These are phyloP conservation scores for Aleiodes alternator DNA, from an alignment of 2,888 invertebrate genomes.

Conservation along the genomic window DNA sequence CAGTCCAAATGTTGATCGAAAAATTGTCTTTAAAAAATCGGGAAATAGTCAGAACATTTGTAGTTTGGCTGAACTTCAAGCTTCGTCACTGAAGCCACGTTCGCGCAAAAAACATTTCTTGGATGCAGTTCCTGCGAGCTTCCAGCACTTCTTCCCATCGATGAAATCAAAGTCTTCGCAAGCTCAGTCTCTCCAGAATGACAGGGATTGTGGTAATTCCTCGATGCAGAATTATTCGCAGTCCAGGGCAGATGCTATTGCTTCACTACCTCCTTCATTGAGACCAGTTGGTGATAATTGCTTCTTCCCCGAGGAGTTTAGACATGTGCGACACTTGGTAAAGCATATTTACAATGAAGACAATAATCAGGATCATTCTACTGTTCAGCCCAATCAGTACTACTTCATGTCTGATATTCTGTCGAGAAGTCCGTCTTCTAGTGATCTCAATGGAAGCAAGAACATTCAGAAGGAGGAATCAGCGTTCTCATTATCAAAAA, in stretches of 20 bases:
- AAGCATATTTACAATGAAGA: conserved; percentile 33
- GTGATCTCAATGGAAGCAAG: not conserved
- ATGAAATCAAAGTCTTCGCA: not conserved
- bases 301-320: conserved; percentile 25
- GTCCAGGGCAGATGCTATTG: not conserved
- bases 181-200: not conserved
- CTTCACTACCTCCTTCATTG: not conserved
- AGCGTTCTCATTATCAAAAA: not conserved
- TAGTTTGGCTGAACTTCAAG: not conserved
- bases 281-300: conserved; percentile 10
- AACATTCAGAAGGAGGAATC: not conserved
- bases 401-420: conserved; percentile 26
- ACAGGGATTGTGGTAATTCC: not conserved
- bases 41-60: not conserved
- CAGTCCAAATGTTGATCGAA: no score
- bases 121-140: not conserved
- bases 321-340: conserved; percentile 37
- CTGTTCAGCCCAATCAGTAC: not conserved
- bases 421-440: not conserved
- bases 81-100: not conserved
- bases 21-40: not conserved
- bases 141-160: not conserved
- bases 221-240: not conserved
- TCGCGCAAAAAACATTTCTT: not conserved
- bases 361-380: not conserved